Evolutionary conservation across 1,140 invertebrate genomes (phyloP), one percentile per base, ranked within the genome.

Genomic region (Caenorhabditis briggsae): DNA sequence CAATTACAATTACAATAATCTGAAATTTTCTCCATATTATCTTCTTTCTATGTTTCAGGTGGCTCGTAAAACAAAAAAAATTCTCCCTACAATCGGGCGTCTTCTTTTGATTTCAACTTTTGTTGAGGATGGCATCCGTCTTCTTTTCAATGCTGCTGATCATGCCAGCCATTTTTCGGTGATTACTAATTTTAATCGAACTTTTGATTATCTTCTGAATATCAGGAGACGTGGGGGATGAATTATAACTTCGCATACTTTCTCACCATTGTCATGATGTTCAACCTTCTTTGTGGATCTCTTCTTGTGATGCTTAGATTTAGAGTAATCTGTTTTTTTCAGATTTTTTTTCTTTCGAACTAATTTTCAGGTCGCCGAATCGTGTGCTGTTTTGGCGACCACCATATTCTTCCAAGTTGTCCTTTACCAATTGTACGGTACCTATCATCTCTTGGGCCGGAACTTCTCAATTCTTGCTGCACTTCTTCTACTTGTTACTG

Each of bases 31-130:
- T 64, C 33, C 23, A 33, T 33, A 33, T 33, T 33, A n/a, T n/a
- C n/a, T n/a, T n/a, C n/a, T n/a, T n/a, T n/a, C n/a, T n/a, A 65
- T 46, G 16, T 18, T 53, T 23, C 46, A 78, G 70, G n/a, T 78
- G 70, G 46, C 70, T 23, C 70, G 43, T 6, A 78, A 78, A 50
- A 50, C 70, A 8, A 48, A 50, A 50, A 48, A 78, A 20, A 46
- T 78, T 11, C 20, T 78, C n/a, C 70, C 70, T 16, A 50, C 46
- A 78, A 78, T 78, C 18, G 70, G 46, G 11, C 70, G 70, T 23
- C 70, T 78, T 78, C 20, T 78, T 11, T 50, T 78, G 20, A 11
- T 78, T 20, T 78, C 70, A 2, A 78, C 70, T 2, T 78, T 78
- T 43, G n/a, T 78, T 18, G 70, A 78, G 23, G 46, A 78, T 14